phyloP scores from a whole-genome alignment of 2,888 invertebrate species.

The Caenorhabditis auriculariae region DNA sequence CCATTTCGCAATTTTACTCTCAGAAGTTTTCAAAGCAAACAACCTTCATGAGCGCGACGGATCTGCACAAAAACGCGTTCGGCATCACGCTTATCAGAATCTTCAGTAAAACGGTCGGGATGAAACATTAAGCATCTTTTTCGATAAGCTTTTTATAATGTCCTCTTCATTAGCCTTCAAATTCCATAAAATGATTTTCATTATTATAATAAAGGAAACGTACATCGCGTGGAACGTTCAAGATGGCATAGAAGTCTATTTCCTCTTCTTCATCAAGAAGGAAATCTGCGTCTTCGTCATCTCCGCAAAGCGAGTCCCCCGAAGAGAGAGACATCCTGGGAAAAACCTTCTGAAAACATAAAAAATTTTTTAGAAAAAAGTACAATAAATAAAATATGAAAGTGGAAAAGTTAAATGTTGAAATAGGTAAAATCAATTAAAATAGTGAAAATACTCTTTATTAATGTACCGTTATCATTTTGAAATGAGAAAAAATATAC shows the following conservation, averaged over 20 bases:
- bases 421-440: too few species aligned
- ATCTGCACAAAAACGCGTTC: slow-evolving; percentile 88
- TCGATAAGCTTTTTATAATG: slow-evolving; percentile 88
- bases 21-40: slow-evolving; percentile 9
- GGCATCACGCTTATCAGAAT: slow-evolving; percentile 80
- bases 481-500: too few species aligned
- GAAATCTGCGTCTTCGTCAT: slow-evolving; percentile 40
- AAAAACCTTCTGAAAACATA: not conserved
- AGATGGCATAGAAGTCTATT: slow-evolving; percentile 60
- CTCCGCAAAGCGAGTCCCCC: slow-evolving; percentile 41
- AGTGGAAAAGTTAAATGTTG: not conserved
- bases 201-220: slow-evolving; percentile 11
- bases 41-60: slow-evolving; percentile 89
- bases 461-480: too few species aligned
- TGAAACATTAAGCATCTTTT: slow-evolving; percentile 89
- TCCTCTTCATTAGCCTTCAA: slow-evolving; percentile 85
- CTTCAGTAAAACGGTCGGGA: slow-evolving; percentile 90
- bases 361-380: too few species aligned
- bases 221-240: slow-evolving; percentile 58
- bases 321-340: slow-evolving; percentile 43
- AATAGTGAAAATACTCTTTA: too few species aligned
- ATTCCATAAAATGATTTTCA: not conserved
- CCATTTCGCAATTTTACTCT: not conserved
- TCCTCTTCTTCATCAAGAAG: slow-evolving; percentile 51
- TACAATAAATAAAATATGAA: too few species aligned